Base-by-base conservation (phyloP, 1,140 invertebrate genomes). In the Penaeus indicus region DNA sequence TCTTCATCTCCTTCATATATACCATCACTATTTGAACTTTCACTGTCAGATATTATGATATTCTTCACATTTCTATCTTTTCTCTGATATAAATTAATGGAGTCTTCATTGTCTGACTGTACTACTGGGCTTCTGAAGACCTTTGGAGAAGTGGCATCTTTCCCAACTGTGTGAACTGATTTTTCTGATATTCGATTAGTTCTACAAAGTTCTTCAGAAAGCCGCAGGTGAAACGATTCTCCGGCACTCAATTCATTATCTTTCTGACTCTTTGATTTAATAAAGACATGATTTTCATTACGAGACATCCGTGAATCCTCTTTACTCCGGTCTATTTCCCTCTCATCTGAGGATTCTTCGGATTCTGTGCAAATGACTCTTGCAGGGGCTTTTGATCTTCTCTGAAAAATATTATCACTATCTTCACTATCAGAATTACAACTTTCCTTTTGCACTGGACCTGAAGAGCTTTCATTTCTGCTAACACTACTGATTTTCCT, bases 211-310 rank as follows among this genome's bases (percentile, higher is more conserved):
- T 22, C 80, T 22, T 82, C 80, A 5, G 86, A 88, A 1, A 88
- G 67, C 72, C 80, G 69, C 16, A 88, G 67, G 80, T 77, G 69
- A 21, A 88, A 69, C 1, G 86, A 88, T 42, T 88, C 86, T 83
- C 75, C 86, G 3, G 25, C 22, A 27, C 47, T 72, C 38, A 54
- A 22, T 60, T 87, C 79, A 87, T 21, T 78, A n/a, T 38, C 25
- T n/a, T 75, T 75, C 42, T 61, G 47, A 82, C 47, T 10, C 38
- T 47, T n/a, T 25, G 8, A n/a, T 75, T 32, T 60, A 67, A 54
- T 75, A 77, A 7, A n/a, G 16, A 19, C 22, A 27, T 83, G 54
- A 42, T 19, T 79, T 67, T 63, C 47, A 13, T 4, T 47, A 47
- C 0, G 7, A 47, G 47, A 47, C 47, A 47, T 47, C 1, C 4